Evolutionary conservation across 2,888 invertebrate species (phyloP).

Genomic region (Augiades crinisus): DNA sequence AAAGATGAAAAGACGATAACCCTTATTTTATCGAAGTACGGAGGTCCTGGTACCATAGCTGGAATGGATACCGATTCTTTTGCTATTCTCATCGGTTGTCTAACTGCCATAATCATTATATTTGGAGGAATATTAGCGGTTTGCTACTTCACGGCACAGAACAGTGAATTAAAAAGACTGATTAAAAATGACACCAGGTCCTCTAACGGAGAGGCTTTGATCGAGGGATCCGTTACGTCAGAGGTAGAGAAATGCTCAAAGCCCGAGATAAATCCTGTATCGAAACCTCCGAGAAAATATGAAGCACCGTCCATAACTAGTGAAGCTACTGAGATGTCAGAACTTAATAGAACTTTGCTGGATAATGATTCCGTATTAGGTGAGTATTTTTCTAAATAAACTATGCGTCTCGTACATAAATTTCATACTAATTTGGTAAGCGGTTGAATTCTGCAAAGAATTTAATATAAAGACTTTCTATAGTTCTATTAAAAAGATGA

Average conservation of each 20-base stretch:
- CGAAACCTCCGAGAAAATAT: constrained; percentile 88
- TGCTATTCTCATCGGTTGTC: constrained; percentile 74
- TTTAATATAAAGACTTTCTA: constrained; percentile 3
- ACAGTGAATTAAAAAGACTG: constrained; percentile 79
- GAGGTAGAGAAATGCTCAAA: constrained; percentile 91
- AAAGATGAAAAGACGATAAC: constrained; percentile 88
- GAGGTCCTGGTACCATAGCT: constrained; percentile 65
- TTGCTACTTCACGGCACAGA: constrained; percentile 79
- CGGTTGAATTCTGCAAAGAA: not conserved
- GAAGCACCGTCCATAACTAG: constrained; percentile 84
- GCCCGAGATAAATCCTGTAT: constrained; percentile 90
- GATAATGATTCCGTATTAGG: constrained; percentile 88
- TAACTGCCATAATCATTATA: constrained; percentile 68
- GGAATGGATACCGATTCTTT: constrained; percentile 77
- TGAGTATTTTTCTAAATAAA: constrained; percentile 57
- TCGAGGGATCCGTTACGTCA: constrained; percentile 86
- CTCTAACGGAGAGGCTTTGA: constrained; percentile 84
- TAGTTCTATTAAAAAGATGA: constrained; percentile 2
- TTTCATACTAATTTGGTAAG: not conserved
- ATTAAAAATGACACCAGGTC: constrained; percentile 82
- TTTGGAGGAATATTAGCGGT: constrained; percentile 70
- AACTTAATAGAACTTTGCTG: constrained; percentile 88
- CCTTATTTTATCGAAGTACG: constrained; percentile 77
- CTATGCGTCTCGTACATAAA: not conserved
- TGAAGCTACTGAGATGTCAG: constrained; percentile 89